Percentiles rank a stretch among this genome's conserved stretches.
Conservation (phyloP, 2,113 vertebrate species). For the Brachyistius frenatus region DNA sequence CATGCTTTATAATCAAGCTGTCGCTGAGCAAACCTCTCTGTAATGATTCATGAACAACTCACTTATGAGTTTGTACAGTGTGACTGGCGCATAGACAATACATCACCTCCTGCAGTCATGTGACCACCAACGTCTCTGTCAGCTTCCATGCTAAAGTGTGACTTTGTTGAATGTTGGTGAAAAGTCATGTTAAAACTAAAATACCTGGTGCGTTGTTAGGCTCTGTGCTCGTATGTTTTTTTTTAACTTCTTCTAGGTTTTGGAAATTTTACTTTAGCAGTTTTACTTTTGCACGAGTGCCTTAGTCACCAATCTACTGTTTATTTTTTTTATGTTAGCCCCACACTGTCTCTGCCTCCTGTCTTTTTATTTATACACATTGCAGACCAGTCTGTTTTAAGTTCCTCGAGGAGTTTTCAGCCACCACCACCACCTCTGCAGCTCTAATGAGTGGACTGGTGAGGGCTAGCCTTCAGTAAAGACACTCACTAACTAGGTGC, state of each 20-base stretch:
- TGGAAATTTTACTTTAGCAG: slow-evolving; percentile 3
- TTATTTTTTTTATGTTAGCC: slow-evolving; percentile 31
- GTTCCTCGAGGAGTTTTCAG: slow-evolving; percentile 69
- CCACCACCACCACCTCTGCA: slow-evolving; percentile 69
- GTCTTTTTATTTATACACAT: slow-evolving; percentile 34
- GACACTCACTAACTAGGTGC: slow-evolving; percentile 81
- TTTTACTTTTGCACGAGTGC: neutral
- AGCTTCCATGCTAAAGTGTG: slow-evolving; percentile 14
- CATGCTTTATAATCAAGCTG: slow-evolving; percentile 80
- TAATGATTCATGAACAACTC: slow-evolving; percentile 76
- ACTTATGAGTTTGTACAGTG: slow-evolving; percentile 40
- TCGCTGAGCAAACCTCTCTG: slow-evolving; percentile 62
- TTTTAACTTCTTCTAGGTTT: slow-evolving; percentile 1
- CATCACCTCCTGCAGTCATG: slow-evolving; percentile 39
- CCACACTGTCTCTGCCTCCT: slow-evolving; percentile 7
- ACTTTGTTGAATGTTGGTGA: slow-evolving; percentile 10
- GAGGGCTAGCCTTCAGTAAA: slow-evolving; percentile 80
- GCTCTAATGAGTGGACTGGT: slow-evolving; percentile 83
- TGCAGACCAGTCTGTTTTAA: slow-evolving; percentile 51
- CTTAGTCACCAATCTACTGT: slow-evolving; percentile 20
- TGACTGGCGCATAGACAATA: slow-evolving; percentile 51
- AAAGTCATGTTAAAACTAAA: slow-evolving; percentile 15
- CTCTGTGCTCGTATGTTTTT: neutral
- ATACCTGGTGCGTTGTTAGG: neutral
- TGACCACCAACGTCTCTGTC: slow-evolving; percentile 16